Evolutionary conservation across 2,113 vertebrate species (phyloP).

Genomic region (Microcebus griseorufus): DNA sequence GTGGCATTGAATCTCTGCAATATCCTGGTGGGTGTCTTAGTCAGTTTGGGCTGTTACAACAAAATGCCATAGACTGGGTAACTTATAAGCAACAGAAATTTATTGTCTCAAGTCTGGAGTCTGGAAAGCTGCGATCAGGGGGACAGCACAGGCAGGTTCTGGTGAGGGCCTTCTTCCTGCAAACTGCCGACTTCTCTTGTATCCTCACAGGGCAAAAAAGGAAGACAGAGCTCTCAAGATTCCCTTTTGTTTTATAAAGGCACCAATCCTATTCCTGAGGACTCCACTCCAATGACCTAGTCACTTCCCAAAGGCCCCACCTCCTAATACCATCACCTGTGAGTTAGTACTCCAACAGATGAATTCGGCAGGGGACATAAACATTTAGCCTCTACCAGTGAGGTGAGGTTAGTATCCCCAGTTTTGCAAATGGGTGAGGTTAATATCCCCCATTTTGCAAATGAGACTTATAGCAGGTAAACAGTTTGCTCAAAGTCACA

Average conservation of each 20-base stretch:
- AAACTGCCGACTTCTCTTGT: not conserved
- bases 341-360: not conserved
- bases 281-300: not conserved
- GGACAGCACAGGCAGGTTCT: not conserved
- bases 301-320: not conserved
- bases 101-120: not conserved
- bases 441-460: not conserved
- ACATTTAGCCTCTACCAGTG: not conserved
- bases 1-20: not conserved
- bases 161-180: not conserved
- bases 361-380: not conserved
- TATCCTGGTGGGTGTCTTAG: not conserved
- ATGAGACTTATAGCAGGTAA: not conserved
- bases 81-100: not conserved
- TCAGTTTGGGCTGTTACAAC: not conserved
- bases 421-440: not conserved
- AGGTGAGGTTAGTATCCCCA: not conserved
- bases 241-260: not conserved
- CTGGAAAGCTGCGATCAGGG: no score
- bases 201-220: not conserved
- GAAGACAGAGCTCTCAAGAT: not conserved
- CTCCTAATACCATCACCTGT: no score
- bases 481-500: not conserved
- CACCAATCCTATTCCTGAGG: not conserved
- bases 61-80: not conserved